Percentiles rank a stretch among this genome's conserved stretches.
Conservation (phyloP, 2,888 invertebrate genomes). For the Macrosoma leucophasiata region DNA sequence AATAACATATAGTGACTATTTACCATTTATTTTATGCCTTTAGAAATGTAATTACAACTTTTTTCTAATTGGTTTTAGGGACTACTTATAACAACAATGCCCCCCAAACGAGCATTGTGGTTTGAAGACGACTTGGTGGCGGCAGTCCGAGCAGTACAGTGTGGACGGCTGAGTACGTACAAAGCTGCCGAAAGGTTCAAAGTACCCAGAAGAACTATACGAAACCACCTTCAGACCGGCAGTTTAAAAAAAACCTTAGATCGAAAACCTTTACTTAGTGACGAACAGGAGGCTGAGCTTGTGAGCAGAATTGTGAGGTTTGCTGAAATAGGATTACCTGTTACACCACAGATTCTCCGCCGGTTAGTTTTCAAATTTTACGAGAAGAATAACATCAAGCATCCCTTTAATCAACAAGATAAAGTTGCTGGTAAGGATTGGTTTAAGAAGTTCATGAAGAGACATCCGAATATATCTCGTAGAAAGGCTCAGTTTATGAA, state of each 20-base stretch:
- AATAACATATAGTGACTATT: too few relatives aligned
- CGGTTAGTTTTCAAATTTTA: too few relatives aligned
- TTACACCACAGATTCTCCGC: too few relatives aligned
- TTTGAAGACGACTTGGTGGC: slow-evolving; percentile 23
- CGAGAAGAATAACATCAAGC: too few relatives aligned
- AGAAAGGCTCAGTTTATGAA: slow-evolving; percentile 27
- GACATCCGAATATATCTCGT: slow-evolving; percentile 20
- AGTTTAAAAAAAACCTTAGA: slow-evolving; percentile 25
- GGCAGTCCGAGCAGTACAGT: slow-evolving; percentile 21
- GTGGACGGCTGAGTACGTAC: slow-evolving; percentile 23
- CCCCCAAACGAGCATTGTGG: slow-evolving; percentile 27
- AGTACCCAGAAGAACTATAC: slow-evolving; percentile 28
- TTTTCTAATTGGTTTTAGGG: too few relatives aligned
- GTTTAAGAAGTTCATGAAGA: too few relatives aligned
- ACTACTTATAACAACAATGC: too few relatives aligned
- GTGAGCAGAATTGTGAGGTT: slow-evolving; percentile 23
- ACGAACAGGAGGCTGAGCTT: slow-evolving; percentile 26
- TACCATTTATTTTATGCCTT: too few relatives aligned
- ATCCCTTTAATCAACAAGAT: too few relatives aligned
- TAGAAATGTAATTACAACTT: too few relatives aligned
- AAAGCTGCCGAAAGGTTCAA: slow-evolving; percentile 26
- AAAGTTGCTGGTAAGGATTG: too few relatives aligned
- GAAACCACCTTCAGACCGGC: slow-evolving; percentile 25
- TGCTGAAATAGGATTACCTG: too few relatives aligned
- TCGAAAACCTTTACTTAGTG: slow-evolving; percentile 24